These are phyloP conservation scores for Onthophagus sagittarius DNA, from an alignment of 2,888 invertebrate species.

Conservation along the genomic window DNA sequence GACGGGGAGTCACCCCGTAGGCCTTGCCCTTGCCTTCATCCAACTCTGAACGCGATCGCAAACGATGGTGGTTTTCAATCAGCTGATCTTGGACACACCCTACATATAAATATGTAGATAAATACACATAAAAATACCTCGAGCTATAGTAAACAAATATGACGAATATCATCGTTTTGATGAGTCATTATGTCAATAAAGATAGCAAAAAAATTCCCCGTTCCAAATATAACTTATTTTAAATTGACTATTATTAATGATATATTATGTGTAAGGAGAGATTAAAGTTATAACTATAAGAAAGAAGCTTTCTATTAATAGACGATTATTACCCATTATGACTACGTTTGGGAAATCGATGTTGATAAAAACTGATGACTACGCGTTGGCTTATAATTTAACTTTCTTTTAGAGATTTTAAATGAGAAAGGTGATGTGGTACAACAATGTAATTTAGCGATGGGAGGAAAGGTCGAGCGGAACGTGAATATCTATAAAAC, in stretches of 20 bases:
- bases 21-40: conserved; percentile 8
- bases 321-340: background rate
- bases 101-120: background rate
- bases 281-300: too few species aligned
- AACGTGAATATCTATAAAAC: background rate
- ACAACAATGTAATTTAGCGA: background rate
- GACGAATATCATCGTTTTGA: background rate
- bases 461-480: background rate
- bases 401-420: background rate
- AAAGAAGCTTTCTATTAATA: background rate
- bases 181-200: too few species aligned
- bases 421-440: background rate
- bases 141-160: background rate
- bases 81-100: conserved; percentile 31
- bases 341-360: background rate
- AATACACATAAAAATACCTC: background rate
- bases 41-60: conserved; percentile 4
- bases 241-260: too few species aligned
- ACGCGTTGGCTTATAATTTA: background rate
- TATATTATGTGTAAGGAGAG: too few species aligned
- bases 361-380: too few species aligned
- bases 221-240: too few species aligned
- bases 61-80: conserved; percentile 28
- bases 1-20: background rate
- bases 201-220: too few species aligned